Evolutionary conservation across 1,140 invertebrate species (phyloP).

Genomic region (Anagrus nilaparvatae): DNA sequence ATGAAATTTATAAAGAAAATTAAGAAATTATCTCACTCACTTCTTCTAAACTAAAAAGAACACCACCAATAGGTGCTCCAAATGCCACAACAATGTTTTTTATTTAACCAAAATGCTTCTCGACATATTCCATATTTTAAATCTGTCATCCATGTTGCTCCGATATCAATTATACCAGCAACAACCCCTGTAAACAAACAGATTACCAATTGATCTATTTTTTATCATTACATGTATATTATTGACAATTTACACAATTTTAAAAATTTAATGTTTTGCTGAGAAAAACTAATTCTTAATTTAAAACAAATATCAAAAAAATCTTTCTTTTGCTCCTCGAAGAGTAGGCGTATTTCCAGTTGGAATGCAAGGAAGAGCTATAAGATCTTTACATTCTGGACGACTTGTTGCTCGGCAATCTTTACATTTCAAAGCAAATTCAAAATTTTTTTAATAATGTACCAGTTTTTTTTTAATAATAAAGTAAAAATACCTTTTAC

Average conservation of each 20-base stretch:
- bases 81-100: conserved; percentile 99
- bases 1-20: too few relatives aligned
- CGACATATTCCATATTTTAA: conserved; percentile 97
- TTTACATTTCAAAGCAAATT: conserved; percentile 59
- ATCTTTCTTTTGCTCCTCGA: conserved; percentile 39
- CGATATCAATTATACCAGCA: conserved; percentile 88
- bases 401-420: conserved; percentile 70
- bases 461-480: too few relatives aligned
- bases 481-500: conserved; percentile 56
- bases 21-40: too few relatives aligned
- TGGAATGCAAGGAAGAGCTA: conserved; percentile 73
- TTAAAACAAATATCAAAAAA: conserved; percentile 11
- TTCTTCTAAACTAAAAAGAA: conserved; percentile 96
- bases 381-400: conserved; percentile 64
- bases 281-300: too few relatives aligned
- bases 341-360: conserved; percentile 52
- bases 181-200: conserved; percentile 76
- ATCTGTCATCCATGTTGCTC: conserved; percentile 98
- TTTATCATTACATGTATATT: too few relatives aligned
- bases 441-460: conserved; percentile 14
- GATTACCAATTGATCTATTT: too few relatives aligned
- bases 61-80: conserved; percentile 95
- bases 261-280: too few relatives aligned
- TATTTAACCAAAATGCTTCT: conserved; percentile 96
- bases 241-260: too few relatives aligned